phyloP scores from a whole-genome alignment of 2,888 invertebrate genomes.

The Cosmopolites sordidus region DNA sequence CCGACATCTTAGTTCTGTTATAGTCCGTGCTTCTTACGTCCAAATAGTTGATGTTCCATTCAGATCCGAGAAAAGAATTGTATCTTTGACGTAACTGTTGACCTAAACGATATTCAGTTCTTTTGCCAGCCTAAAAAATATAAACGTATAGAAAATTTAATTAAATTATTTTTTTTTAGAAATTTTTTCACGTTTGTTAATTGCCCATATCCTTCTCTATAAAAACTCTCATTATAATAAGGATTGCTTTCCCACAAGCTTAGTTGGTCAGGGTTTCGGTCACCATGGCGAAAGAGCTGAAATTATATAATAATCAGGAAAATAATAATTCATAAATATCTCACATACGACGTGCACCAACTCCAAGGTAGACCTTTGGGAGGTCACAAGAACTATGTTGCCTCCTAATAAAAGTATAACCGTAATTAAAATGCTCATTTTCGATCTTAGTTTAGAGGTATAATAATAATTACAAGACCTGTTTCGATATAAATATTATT shows the following conservation, averaged over 20 bases:
- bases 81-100: slow-evolving; percentile 58
- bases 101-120: slow-evolving; percentile 46
- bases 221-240: slow-evolving; percentile 54
- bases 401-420: too few relatives aligned
- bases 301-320: too few relatives aligned
- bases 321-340: too few relatives aligned
- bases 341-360: too few relatives aligned
- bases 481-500: too few relatives aligned
- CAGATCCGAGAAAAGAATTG: slow-evolving; percentile 53
- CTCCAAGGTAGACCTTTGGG: too few relatives aligned
- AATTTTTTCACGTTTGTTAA: slow-evolving; percentile 63
- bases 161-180: background rate
- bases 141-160: too few relatives aligned
- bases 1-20: slow-evolving; percentile 67
- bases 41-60: slow-evolving; percentile 53
- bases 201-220: slow-evolving; percentile 72
- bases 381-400: too few relatives aligned
- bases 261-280: slow-evolving; percentile 60
- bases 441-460: too few relatives aligned
- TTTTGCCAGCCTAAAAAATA: background rate
- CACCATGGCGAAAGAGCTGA: slow-evolving; percentile 72
- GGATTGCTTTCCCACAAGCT: slow-evolving; percentile 69
- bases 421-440: too few relatives aligned
- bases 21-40: slow-evolving; percentile 64
- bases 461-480: too few relatives aligned